Evolutionary conservation across 2,888 invertebrate species (phyloP).

Genomic region (Lasioglossum calceatum): DNA sequence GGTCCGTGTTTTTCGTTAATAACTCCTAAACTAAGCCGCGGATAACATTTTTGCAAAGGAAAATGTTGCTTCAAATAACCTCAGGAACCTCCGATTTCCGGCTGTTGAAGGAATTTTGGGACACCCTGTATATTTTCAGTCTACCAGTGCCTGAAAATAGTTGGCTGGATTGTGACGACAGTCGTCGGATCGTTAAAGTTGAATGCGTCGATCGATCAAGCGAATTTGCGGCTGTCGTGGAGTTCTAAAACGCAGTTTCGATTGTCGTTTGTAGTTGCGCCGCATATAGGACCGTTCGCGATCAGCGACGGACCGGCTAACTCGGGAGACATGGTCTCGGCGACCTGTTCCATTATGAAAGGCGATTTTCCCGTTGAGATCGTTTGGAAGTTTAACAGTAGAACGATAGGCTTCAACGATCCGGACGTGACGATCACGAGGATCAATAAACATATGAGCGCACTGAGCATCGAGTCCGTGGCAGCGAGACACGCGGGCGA

Average conservation of each 20-base stretch:
- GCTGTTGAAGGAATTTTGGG: too few relatives aligned
- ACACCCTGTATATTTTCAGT: not conserved
- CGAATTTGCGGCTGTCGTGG: not conserved
- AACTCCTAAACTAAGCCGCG: too few relatives aligned
- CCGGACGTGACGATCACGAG: conserved; percentile 85
- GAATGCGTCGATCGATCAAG: conserved; percentile 6
- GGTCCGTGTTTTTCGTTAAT: too few relatives aligned
- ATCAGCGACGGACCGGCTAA: conserved; percentile 84
- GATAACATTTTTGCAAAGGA: too few relatives aligned
- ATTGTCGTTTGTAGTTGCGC: conserved; percentile 84
- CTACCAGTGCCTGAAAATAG: not conserved
- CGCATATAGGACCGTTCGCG: conserved; percentile 84
- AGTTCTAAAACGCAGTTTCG: conserved; percentile 36
- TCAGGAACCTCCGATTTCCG: too few relatives aligned
- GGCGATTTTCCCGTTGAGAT: conserved; percentile 92
- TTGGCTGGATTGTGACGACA: not conserved
- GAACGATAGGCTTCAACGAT: conserved; percentile 71
- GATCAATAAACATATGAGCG: conserved; percentile 86
- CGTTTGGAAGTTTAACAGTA: conserved; percentile 90
- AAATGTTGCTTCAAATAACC: too few relatives aligned
- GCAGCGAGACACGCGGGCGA: conserved; percentile 89
- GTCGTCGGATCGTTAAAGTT: not conserved
- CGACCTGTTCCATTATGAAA: conserved; percentile 90
- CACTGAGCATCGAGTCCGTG: conserved; percentile 89
- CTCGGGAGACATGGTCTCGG: conserved; percentile 84